Evolutionary conservation across 64 coral and sea anemone genomes (phyloP).

Genomic region (Montipora capricornis): DNA sequence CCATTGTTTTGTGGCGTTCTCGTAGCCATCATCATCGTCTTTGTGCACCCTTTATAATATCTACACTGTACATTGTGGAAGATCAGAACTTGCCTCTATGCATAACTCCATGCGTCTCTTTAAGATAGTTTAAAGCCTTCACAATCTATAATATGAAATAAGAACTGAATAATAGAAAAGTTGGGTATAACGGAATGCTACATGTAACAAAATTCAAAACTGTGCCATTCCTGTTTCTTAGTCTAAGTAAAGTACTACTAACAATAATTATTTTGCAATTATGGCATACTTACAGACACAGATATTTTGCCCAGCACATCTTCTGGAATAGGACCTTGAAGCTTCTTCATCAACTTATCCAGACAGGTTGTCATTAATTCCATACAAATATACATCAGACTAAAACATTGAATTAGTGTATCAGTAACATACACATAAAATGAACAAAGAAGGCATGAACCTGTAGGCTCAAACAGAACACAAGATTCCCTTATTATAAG

Average conservation of each 20-base stretch:
- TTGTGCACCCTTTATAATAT: too few species aligned
- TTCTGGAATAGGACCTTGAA: conserved; percentile 91
- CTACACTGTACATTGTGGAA: too few species aligned
- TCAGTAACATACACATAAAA: too few species aligned
- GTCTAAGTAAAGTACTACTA: too few species aligned
- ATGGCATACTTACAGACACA: conserved; percentile 88
- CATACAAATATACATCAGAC: conserved; percentile 99
- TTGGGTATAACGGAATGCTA: not conserved
- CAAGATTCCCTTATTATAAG: too few species aligned
- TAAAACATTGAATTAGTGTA: conserved; percentile 4
- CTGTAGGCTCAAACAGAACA: too few species aligned
- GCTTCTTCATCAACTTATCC: conserved; percentile 95
- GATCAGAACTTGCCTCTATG: conserved; percentile 80
- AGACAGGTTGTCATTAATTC: conserved; percentile 97
- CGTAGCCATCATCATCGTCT: not conserved
- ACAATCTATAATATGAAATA: conserved; percentile 83
- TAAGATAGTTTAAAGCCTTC: conserved; percentile 95
- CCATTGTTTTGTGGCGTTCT: too few species aligned
- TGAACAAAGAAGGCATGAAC: too few species aligned
- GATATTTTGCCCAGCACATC: conserved; percentile 96
- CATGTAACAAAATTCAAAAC: too few species aligned
- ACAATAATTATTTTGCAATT: not conserved
- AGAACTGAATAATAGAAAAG: not conserved
- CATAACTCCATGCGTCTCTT: conserved; percentile 99
- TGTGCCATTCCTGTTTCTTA: too few species aligned